Evolutionary conservation across 2,113 vertebrate genomes (phyloP).

Genomic region (Aegotheles bennettii): DNA sequence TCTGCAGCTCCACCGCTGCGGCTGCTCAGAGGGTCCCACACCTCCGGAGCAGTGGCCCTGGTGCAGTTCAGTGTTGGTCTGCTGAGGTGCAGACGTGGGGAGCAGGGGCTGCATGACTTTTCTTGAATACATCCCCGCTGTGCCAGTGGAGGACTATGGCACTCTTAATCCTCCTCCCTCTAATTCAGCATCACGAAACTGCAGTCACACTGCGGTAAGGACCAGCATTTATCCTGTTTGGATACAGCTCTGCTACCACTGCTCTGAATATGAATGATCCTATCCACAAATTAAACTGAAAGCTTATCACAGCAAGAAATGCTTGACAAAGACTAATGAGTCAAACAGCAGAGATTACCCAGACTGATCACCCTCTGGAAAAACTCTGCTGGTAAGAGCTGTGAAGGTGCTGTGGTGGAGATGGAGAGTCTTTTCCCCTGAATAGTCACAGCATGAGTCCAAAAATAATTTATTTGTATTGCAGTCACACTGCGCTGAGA

Average conservation of each 20-base stretch:
- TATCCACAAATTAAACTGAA: background rate
- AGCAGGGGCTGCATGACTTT: background rate
- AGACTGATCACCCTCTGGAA: background rate
- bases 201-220: background rate
- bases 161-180: background rate
- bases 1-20: accelerated
- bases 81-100: background rate
- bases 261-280: background rate
- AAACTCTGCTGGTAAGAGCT: background rate
- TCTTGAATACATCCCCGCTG: background rate
- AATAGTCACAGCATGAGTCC: background rate
- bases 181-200: background rate
- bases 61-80: background rate
- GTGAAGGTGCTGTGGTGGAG: background rate
- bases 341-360: background rate
- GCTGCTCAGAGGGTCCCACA: background rate
- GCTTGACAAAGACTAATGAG: background rate
- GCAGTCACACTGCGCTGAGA: background rate
- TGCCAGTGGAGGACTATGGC: background rate
- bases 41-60: background rate
- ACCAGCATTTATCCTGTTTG: background rate
- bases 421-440: background rate
- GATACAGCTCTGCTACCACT: background rate
- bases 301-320: background rate
- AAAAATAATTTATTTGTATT: background rate